Percentiles rank a stretch among this genome's conserved stretches.
Conservation (phyloP, 92 coral and sea anemone species). For the Epizoanthus ramosus region DNA sequence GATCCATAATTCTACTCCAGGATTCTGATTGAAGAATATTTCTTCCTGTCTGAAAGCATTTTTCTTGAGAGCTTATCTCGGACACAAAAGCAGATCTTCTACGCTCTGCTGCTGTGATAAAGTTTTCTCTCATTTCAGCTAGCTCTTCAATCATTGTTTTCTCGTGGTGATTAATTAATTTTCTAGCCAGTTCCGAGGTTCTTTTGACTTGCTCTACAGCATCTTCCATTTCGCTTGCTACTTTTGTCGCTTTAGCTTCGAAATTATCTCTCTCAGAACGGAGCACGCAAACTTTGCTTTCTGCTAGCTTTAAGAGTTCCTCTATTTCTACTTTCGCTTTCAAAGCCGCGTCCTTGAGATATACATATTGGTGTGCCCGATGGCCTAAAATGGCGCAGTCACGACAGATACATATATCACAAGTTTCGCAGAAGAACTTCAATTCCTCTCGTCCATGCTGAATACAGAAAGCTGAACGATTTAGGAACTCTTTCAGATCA, state of each 20-base stretch:
- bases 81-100: background rate
- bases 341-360: constrained; percentile 36
- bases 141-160: constrained; percentile 23
- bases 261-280: constrained; percentile 26
- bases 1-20: constrained; percentile 29
- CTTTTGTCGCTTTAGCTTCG: constrained; percentile 34
- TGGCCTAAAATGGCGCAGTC: constrained; percentile 36
- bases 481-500: constrained; percentile 27
- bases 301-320: constrained; percentile 20
- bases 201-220: constrained; percentile 14
- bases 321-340: constrained; percentile 29
- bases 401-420: constrained; percentile 31
- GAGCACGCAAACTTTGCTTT: constrained; percentile 12
- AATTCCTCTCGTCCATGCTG: constrained; percentile 29
- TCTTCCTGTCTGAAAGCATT: constrained; percentile 27
- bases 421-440: constrained; percentile 37
- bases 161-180: constrained; percentile 29
- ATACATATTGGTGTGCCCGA: constrained; percentile 14
- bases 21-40: constrained; percentile 32
- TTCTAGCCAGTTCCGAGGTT: constrained; percentile 18
- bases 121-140: background rate
- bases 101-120: background rate
- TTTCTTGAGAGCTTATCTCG: constrained; percentile 17
- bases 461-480: constrained; percentile 22
- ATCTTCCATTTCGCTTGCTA: constrained; percentile 20